phyloP scores from a whole-genome alignment of 2,888 invertebrate species.

The Trichacis sp. region DNA sequence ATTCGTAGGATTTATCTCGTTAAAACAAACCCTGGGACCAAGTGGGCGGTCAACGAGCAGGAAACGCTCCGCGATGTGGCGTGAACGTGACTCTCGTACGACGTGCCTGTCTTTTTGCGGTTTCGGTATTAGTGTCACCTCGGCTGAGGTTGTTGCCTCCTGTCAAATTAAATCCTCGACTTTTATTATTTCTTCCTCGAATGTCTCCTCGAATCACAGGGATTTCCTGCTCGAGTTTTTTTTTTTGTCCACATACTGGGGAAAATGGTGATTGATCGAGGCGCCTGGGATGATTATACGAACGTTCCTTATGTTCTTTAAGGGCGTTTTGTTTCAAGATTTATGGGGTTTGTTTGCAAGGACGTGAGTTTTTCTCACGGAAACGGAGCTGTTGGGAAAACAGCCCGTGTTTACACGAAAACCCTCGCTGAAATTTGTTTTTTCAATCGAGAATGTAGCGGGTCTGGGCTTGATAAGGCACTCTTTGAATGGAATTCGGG shows the following conservation, averaged over 20 bases:
- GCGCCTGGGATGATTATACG: too few relatives aligned
- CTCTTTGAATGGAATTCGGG: too few relatives aligned
- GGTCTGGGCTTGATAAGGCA: too few relatives aligned
- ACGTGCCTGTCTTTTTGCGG: slow-evolving; percentile 4
- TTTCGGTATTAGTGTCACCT: slow-evolving; percentile 10
- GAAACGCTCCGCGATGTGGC: slow-evolving; percentile 13
- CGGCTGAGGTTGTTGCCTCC: background rate
- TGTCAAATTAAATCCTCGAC: background rate
- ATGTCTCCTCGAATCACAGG: too few relatives aligned
- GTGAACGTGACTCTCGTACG: slow-evolving; percentile 18
- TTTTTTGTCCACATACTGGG: background rate
- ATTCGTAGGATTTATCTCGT: slow-evolving; percentile 7
- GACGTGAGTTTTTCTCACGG: too few relatives aligned
- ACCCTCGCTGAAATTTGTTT: too few relatives aligned
- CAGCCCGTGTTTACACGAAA: too few relatives aligned
- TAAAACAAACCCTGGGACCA: slow-evolving; percentile 10
- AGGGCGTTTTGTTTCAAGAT: too few relatives aligned
- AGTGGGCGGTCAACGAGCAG: slow-evolving; percentile 16
- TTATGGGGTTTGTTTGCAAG: too few relatives aligned
- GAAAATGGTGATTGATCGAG: background rate
- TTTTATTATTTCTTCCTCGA: background rate
- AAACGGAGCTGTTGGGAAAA: too few relatives aligned
- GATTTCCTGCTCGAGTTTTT: background rate
- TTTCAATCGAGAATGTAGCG: too few relatives aligned
- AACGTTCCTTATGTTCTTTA: too few relatives aligned